Conservation (phyloP, 1,140 invertebrate genomes). For the Tribolium madens region DNA sequence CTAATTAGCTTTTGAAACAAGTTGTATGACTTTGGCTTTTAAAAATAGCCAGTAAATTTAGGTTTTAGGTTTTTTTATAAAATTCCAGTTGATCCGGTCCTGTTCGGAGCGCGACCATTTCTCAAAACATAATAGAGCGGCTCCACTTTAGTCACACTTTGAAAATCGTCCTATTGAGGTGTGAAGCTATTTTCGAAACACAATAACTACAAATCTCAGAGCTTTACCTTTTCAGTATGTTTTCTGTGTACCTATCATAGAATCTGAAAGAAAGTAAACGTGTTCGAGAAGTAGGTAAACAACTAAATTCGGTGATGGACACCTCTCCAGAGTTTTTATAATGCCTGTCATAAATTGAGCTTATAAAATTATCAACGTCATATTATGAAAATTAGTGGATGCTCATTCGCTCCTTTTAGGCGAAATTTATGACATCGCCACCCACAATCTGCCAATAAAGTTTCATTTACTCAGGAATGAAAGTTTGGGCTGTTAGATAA, state of each 20-base stretch:
- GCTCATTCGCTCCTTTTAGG: slow-evolving; percentile 4
- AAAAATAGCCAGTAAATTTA: neutral
- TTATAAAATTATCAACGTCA: slow-evolving; percentile 34
- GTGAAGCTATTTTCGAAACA: slow-evolving; percentile 14
- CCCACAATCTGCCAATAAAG: slow-evolving; percentile 28
- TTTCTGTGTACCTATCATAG: slow-evolving; percentile 12
- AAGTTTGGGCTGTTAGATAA: slow-evolving; percentile 26
- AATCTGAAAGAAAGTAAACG: slow-evolving; percentile 16
- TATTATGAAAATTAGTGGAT: slow-evolving; percentile 33
- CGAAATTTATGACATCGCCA: slow-evolving; percentile 13
- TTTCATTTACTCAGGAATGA: neutral
- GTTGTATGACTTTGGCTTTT: neutral
- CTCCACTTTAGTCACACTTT: slow-evolving; percentile 1
- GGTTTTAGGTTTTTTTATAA: neutral
- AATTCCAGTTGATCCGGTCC: neutral
- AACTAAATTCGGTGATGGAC: slow-evolving; percentile 35
- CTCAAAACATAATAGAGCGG: slow-evolving; percentile 5
- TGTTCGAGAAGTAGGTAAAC: slow-evolving; percentile 28
- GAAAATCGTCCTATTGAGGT: slow-evolving; percentile 15
- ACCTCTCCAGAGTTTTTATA: neutral
- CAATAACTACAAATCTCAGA: slow-evolving; percentile 15
- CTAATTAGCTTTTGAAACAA: neutral
- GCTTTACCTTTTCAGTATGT: neutral
- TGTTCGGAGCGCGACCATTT: neutral
- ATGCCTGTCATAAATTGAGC: slow-evolving; percentile 5